A percentile compares a stretch with the other conserved stretches of the same genome.
phyloP scores from a whole-genome alignment of 1,140 invertebrate species.

The Brachionus asplanchnoidis region DNA sequence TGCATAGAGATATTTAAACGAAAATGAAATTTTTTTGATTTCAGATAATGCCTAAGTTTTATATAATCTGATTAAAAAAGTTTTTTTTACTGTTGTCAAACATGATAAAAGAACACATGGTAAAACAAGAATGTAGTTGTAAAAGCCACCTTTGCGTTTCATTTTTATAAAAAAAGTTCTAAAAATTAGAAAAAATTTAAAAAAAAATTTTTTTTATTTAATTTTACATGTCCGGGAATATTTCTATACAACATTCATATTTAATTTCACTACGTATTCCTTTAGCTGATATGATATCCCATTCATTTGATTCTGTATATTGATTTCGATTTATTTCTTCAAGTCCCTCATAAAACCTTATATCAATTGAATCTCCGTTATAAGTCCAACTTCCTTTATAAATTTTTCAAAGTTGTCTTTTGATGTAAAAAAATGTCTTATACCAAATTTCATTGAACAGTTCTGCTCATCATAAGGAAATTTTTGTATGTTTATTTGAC shows the following conservation, averaged over 20 bases:
- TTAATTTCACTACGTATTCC: slow-evolving; percentile 45
- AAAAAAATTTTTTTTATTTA: background rate
- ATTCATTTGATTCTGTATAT: slow-evolving; percentile 57
- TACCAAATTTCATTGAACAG: slow-evolving; percentile 56
- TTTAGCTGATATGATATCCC: slow-evolving; percentile 49
- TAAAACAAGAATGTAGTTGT: slow-evolving; percentile 57
- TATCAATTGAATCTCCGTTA: slow-evolving; percentile 54
- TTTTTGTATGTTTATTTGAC: slow-evolving; percentile 68
- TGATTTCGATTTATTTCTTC: slow-evolving; percentile 52
- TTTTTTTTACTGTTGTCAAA: slow-evolving; percentile 48
- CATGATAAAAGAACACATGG: slow-evolving; percentile 56
- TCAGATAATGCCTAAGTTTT: too few species aligned
- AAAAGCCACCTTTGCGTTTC: slow-evolving; percentile 54
- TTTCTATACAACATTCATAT: slow-evolving; percentile 56
- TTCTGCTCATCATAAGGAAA: slow-evolving; percentile 57
- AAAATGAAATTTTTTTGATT: too few species aligned
- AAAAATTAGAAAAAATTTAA: background rate
- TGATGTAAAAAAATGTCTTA: background rate
- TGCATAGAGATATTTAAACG: too few species aligned
- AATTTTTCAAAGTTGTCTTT: background rate
- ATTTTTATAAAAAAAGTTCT: slow-evolving; percentile 52
- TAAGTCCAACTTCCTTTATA: slow-evolving; percentile 53
- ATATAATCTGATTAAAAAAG: too few species aligned
- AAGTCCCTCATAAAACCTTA: slow-evolving; percentile 48
- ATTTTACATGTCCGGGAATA: slow-evolving; percentile 52